phyloP scores from a whole-genome alignment of 1,140 invertebrate genomes.

The Drosophila pachea region DNA sequence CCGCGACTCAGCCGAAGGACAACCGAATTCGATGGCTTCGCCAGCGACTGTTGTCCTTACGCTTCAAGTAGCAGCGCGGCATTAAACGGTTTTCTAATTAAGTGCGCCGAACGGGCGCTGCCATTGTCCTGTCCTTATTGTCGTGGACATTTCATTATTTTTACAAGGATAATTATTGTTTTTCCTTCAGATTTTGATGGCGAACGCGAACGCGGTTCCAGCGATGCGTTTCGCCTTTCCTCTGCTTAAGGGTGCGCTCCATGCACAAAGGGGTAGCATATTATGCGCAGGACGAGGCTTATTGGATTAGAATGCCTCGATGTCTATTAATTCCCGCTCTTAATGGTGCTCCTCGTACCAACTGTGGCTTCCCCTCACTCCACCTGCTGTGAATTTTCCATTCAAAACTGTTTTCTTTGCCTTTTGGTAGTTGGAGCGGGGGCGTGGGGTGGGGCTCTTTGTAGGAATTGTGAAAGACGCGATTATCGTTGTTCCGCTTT shows the following conservation, averaged over 20 bases:
- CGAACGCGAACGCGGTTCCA: constrained; percentile 44
- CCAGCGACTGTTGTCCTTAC: constrained; percentile 34
- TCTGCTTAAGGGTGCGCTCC: constrained; percentile 22
- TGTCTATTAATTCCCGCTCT: constrained; percentile 46
- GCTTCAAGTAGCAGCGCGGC: constrained; percentile 43
- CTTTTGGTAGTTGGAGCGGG: too few species aligned
- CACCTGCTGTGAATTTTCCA: background rate
- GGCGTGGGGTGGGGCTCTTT: background rate
- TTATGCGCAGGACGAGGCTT: constrained; percentile 39
- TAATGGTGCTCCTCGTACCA: constrained; percentile 31
- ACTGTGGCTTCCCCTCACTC: constrained; percentile 35
- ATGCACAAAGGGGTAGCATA: constrained; percentile 59
- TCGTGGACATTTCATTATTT: constrained; percentile 65
- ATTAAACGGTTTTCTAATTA: constrained; percentile 78
- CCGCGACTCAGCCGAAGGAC: background rate
- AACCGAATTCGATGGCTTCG: constrained; percentile 37
- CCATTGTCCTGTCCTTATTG: constrained; percentile 42
- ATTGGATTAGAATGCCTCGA: constrained; percentile 57
- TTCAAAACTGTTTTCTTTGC: constrained; percentile 1
- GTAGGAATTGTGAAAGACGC: constrained; percentile 19
- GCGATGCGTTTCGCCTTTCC: constrained; percentile 57
- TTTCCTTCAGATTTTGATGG: constrained; percentile 47
- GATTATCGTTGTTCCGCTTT: constrained; percentile 61
- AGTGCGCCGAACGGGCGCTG: constrained; percentile 42
- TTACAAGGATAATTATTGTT: constrained; percentile 71